Base-by-base conservation (phyloP, 2,888 invertebrate species). In the Platycnemis pennipes region DNA sequence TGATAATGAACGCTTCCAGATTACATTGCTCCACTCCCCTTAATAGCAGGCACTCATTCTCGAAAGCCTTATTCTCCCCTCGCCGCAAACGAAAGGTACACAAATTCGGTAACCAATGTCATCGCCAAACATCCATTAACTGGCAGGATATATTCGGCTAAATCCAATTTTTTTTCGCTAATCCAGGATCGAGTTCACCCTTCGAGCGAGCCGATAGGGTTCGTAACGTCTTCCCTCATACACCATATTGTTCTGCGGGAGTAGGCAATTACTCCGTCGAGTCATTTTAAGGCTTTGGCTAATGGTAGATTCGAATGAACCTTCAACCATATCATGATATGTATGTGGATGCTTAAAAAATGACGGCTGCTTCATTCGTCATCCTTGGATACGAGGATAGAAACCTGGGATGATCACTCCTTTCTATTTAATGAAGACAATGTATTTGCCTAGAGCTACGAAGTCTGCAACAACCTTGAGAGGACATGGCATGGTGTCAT, bases 111-210 rank as follows among this genome's bases (percentile, higher is more conserved):
- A 77, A 77, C 77, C 77, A 77, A 77, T 77, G 77, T 37, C 37
- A 77, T 77, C 77, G 37, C 77, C 77, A 77, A 77, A 77, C 77
- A 77, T 77, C 77, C 77, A 77, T 77, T 77, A 77, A 77, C 77
- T 37, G 77, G 26, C 13, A 77, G 37, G 63, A 63, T 77, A 77
- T 77, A 77, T 77, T 13, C 77, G 5, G 37, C 37, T 77, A 13
- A 77, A 77, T 77, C 77, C 63, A 77, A 31, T 16, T 77, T 77
- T 77, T 77, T 37, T 2, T 11, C 37, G 16, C 2, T 7, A 77
- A 16, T 77, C 37, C 13, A 1, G 77, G 77, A 77, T 77, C 77
- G 37, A 77, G 26, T 8, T 37, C 77, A 16, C 26, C 37, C 31
- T 37, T 16, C 26, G 77, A 37, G 7, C 31, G 4, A 31, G 31